phyloP scores from a whole-genome alignment of 1,140 invertebrate genomes.

The Neodiprion lecontei region DNA sequence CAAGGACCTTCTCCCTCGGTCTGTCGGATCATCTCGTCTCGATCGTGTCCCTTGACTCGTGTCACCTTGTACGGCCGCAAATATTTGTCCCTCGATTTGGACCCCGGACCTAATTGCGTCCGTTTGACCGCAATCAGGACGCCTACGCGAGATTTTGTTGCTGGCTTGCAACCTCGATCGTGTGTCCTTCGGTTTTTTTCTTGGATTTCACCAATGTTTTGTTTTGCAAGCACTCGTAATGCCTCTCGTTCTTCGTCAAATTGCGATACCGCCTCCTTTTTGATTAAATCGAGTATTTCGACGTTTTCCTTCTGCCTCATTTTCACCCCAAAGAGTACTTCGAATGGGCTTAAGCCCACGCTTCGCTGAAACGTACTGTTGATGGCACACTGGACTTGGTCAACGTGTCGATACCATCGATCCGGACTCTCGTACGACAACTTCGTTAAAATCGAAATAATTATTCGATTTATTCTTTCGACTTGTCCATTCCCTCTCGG shows the following conservation, averaged over 20 bases:
- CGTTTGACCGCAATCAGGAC: conserved; percentile 37
- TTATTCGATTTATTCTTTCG: conserved; percentile 33
- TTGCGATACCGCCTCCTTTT: conserved; percentile 21
- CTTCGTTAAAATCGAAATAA: conserved; percentile 43
- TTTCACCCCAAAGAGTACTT: conserved; percentile 42
- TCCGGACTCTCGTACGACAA: conserved; percentile 36
- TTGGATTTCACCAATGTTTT: conserved; percentile 36
- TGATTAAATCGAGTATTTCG: conserved; percentile 10
- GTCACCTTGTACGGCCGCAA: conserved; percentile 31
- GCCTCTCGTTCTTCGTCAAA: background rate
- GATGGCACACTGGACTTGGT: conserved; percentile 39
- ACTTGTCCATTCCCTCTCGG: conserved; percentile 39
- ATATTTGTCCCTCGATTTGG: conserved; percentile 28
- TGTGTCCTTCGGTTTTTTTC: conserved; percentile 37
- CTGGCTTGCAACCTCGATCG: conserved; percentile 24
- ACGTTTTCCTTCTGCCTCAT: conserved; percentile 39
- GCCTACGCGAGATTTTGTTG: conserved; percentile 30
- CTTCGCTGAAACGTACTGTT: conserved; percentile 46
- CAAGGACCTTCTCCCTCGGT: conserved; percentile 38
- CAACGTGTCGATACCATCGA: conserved; percentile 45
- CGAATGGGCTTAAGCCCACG: conserved; percentile 42
- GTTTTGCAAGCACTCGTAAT: conserved; percentile 24
- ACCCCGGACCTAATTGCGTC: conserved; percentile 32
- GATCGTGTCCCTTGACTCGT: conserved; percentile 36
- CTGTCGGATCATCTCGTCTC: conserved; percentile 38